Conservation (phyloP, 2,113 vertebrate genomes). For the Motacilla alba region DNA sequence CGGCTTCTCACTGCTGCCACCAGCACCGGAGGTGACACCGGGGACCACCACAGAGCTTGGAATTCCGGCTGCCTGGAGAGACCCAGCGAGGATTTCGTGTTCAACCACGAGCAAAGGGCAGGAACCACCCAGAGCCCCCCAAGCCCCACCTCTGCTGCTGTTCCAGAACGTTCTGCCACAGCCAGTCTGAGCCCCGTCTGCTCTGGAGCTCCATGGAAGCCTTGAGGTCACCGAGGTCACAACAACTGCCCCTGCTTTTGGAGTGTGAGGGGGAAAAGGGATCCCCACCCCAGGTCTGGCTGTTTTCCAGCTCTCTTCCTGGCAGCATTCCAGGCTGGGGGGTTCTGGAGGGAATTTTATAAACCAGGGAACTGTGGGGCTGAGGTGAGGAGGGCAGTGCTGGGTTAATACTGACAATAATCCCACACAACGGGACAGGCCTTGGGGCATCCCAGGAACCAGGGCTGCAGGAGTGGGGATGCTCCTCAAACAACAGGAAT, state of each 20-base stretch:
- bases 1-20: neutral
- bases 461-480: neutral
- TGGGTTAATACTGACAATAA: neutral
- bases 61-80: neutral
- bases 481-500: neutral
- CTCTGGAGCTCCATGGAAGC: accelerated
- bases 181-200: neutral
- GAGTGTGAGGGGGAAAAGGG: neutral
- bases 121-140: neutral
- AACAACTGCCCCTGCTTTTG: neutral
- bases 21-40: neutral
- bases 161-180: neutral
- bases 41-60: neutral
- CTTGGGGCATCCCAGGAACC: neutral
- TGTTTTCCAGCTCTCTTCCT: neutral
- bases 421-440: neutral
- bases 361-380: neutral
- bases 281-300: neutral
- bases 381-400: neutral
- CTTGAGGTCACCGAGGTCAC: neutral
- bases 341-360: neutral
- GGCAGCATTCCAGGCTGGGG: neutral
- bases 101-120: neutral
- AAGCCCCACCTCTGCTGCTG: neutral
- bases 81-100: neutral